Conservation (phyloP, 2,113 vertebrate species). For the Sander vitreus region DNA sequence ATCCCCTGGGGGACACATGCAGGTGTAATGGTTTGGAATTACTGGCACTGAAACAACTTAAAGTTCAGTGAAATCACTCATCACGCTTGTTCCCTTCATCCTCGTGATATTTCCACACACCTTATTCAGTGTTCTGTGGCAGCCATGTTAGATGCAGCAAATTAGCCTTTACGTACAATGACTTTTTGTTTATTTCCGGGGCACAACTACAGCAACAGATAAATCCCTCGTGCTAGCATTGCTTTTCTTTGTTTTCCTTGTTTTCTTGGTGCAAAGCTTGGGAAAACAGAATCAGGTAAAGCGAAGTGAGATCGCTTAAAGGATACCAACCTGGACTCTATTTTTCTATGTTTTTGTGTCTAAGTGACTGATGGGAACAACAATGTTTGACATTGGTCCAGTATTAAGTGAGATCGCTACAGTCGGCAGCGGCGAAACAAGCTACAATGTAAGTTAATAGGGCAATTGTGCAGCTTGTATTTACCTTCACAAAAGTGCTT, state of each 20-base stretch:
- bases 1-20: slow-evolving; percentile 43
- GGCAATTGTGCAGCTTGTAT: too few relatives aligned
- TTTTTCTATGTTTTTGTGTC: too few relatives aligned
- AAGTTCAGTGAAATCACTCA: slow-evolving; percentile 35
- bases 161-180: background rate
- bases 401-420: too few relatives aligned
- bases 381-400: too few relatives aligned
- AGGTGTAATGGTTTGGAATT: slow-evolving; percentile 57
- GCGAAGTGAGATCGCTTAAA: slow-evolving; percentile 19
- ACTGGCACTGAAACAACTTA: slow-evolving; percentile 47
- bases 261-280: slow-evolving; percentile 28
- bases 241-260: slow-evolving; percentile 46
- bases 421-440: too few relatives aligned
- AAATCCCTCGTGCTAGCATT: slow-evolving; percentile 49
- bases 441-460: too few relatives aligned
- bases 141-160: slow-evolving; percentile 13
- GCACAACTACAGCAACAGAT: background rate
- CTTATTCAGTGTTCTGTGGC: background rate
- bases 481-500: too few relatives aligned
- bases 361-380: too few relatives aligned
- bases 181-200: background rate
- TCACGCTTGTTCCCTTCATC: slow-evolving; percentile 13
- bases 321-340: too few relatives aligned
- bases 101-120: slow-evolving; percentile 34
- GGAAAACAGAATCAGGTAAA: slow-evolving; percentile 37